Base-by-base conservation (phyloP, 2,113 vertebrate genomes). In the Trichechus manatus region DNA sequence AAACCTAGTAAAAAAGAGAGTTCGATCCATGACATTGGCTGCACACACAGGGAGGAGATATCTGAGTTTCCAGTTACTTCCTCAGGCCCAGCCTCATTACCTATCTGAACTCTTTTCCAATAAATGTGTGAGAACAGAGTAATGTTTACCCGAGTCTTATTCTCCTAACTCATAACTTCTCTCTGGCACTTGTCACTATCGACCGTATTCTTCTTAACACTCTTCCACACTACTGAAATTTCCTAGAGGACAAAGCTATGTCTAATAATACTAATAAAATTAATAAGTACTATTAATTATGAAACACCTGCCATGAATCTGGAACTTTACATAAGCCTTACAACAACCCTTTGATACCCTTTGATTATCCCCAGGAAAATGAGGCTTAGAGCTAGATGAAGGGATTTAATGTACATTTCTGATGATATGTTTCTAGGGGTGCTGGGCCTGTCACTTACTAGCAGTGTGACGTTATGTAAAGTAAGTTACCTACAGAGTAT, bases 171-270 rank as follows among this genome's bases (percentile, higher is more conserved):
- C 39, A 36, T 39, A 66, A 19, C 19, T 86, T 93, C 33, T 89
- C 53, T 95, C 20, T 81, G 19, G 25, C 39, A 74, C 29, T 53
- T 63, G 36, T 50, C 61, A 56, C 6, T 70, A 13, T 77, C 39
- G 47, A 64, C 9, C 1, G 6, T 39, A 93, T 70, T 82, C 89
- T 94, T 79, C 33, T 66, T 33, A 89, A 93, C 87, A 91, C 5
- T 75, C 42, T 61, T 68, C 22, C 61, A 42, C 0, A 0, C 68
- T 53, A 75, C 63, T 50, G 66, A 97, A 64, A 44, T 64, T n/a
- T 89, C 44, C 81, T 64, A 93, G 47, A 72, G 74, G 44, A 11
- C 25, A 85, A 81, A 20, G 5, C 2, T 44, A 20, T 36, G 5
- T 44, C 36, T 89, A 56, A 36, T 31, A 78, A 88, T 22, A 47